A percentile compares a stretch with the other conserved stretches of the same genome.
phyloP scores from a whole-genome alignment of 2,113 vertebrate genomes.

The Rhinopithecus roxellana region DNA sequence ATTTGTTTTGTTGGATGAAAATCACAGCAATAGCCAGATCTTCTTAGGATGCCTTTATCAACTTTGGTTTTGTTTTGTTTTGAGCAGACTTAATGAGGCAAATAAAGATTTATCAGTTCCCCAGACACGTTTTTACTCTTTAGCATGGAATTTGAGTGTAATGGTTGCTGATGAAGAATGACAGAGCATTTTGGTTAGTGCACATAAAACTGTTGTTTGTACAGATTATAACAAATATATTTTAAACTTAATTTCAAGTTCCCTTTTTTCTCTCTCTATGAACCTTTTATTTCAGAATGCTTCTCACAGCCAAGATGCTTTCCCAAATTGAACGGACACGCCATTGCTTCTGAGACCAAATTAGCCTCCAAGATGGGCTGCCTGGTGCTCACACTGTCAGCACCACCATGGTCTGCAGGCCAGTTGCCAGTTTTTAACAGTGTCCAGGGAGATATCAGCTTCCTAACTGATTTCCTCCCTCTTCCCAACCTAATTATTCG shows the following conservation, averaged over 20 bases:
- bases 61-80: constrained; percentile 61
- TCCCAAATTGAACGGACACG: constrained; percentile 41
- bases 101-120: constrained; percentile 67
- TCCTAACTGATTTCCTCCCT: constrained; percentile 64
- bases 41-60: constrained; percentile 58
- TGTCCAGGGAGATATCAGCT: constrained; percentile 53
- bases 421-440: constrained; percentile 21
- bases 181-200: constrained; percentile 33
- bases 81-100: constrained; percentile 56
- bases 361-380: constrained; percentile 17
- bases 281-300: constrained; percentile 51
- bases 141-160: constrained; percentile 57
- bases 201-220: constrained; percentile 70
- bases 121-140: constrained; percentile 39
- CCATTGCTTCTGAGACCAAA: constrained; percentile 58
- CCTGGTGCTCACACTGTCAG: background rate
- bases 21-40: constrained; percentile 1
- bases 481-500: constrained; percentile 71
- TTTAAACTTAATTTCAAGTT: constrained; percentile 77
- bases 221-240: constrained; percentile 61
- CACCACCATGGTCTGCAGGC: background rate
- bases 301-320: constrained; percentile 15
- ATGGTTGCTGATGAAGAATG: constrained; percentile 63
- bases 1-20: constrained; percentile 38
- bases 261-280: constrained; percentile 26